Evolutionary conservation across 2,888 invertebrate species (phyloP).

Genomic region (Troilus luridus): DNA sequence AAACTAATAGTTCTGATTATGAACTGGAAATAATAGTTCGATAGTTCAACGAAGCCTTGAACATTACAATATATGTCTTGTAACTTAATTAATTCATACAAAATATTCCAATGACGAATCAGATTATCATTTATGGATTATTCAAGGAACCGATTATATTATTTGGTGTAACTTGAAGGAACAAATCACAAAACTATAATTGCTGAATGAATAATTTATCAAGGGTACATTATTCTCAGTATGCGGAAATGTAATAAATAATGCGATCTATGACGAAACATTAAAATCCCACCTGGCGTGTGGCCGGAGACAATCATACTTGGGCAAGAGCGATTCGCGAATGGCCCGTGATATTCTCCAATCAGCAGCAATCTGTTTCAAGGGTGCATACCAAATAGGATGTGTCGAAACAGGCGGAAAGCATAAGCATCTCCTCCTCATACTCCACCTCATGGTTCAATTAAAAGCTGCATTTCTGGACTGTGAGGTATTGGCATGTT

Average conservation of each 20-base stretch:
- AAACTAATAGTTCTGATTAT: too few species aligned
- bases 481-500: background rate
- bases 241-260: background rate
- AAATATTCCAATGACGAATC: too few species aligned
- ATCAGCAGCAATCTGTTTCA: constrained; percentile 38
- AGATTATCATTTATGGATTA: too few species aligned
- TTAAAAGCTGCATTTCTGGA: background rate
- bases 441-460: too few species aligned
- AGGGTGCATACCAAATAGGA: constrained; percentile 54
- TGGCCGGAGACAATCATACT: background rate
- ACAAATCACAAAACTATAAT: too few species aligned
- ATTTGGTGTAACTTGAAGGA: too few species aligned
- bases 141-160: too few species aligned
- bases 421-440: background rate
- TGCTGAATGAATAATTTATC: too few species aligned
- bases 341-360: constrained; percentile 10
- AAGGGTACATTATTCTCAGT: background rate
- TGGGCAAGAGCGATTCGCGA: background rate
- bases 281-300: background rate
- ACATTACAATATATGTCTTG: too few species aligned
- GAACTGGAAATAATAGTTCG: too few species aligned
- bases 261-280: background rate
- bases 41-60: too few species aligned
- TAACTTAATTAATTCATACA: too few species aligned
- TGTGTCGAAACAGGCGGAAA: constrained; percentile 45